phyloP scores from a whole-genome alignment of 2,113 vertebrate genomes.

The Sitta europaea region DNA sequence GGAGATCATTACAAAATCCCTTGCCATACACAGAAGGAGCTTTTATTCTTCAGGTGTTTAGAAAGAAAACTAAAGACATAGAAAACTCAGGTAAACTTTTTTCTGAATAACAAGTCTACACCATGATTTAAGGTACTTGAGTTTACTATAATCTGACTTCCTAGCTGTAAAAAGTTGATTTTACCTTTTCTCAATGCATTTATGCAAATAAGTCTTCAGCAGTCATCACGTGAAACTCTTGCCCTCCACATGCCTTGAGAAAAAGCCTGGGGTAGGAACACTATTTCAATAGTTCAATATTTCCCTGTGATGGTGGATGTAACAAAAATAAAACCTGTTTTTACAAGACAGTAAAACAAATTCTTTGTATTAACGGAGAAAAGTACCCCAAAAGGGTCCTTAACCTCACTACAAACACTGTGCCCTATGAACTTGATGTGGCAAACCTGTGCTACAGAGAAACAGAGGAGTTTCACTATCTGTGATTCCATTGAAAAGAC shows the following conservation, averaged over 20 bases:
- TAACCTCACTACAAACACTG: background rate
- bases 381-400: background rate
- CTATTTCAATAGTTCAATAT: background rate
- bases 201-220: background rate
- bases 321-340: background rate
- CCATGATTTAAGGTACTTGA: background rate
- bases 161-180: background rate
- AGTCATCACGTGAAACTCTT: background rate
- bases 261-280: background rate
- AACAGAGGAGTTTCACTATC: background rate
- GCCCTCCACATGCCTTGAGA: background rate
- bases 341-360: background rate
- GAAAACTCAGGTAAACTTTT: background rate
- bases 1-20: background rate
- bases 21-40: background rate
- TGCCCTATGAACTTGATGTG: accelerated
- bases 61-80: background rate
- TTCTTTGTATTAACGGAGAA: background rate
- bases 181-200: background rate
- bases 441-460: background rate
- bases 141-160: background rate
- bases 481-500: background rate
- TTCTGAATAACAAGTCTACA: background rate
- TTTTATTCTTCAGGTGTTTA: background rate
- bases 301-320: background rate